Conservation (phyloP, 2,888 invertebrate species). For the Cephus sareptanus region DNA sequence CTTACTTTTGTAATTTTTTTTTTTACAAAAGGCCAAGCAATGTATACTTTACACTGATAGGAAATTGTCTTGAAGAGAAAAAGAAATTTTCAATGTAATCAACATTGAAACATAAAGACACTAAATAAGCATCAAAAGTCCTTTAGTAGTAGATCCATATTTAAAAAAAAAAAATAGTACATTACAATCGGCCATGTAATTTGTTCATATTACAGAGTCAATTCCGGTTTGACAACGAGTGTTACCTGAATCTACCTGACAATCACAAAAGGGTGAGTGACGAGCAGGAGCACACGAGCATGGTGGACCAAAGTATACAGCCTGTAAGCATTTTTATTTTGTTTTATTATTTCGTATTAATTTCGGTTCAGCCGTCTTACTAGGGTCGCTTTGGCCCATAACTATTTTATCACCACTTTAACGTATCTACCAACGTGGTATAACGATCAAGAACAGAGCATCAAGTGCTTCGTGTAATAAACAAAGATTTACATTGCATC, state of each 20-base stretch:
- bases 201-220: constrained; percentile 83
- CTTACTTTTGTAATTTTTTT: not conserved
- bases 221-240: constrained; percentile 99
- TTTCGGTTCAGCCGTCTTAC: constrained; percentile 4
- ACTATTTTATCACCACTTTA: not conserved
- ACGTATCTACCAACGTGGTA: not conserved
- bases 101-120: too few species aligned
- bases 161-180: not conserved
- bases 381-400: not conserved
- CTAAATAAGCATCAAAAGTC: too few species aligned
- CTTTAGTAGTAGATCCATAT: too few species aligned
- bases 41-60: not conserved
- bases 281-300: constrained; percentile 64
- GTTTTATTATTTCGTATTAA: constrained; percentile 25
- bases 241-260: constrained; percentile 96
- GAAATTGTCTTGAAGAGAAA: not conserved
- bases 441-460: not conserved
- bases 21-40: not conserved
- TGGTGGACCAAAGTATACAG: constrained; percentile 72
- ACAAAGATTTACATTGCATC: not conserved
- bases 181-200: not conserved
- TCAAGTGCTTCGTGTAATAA: not conserved
- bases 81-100: too few species aligned
- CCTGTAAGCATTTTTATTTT: constrained; percentile 74
- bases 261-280: constrained; percentile 98